These are phyloP conservation scores for Diaperis boleti DNA, from an alignment of 2,888 invertebrate species.

Conservation along the genomic window DNA sequence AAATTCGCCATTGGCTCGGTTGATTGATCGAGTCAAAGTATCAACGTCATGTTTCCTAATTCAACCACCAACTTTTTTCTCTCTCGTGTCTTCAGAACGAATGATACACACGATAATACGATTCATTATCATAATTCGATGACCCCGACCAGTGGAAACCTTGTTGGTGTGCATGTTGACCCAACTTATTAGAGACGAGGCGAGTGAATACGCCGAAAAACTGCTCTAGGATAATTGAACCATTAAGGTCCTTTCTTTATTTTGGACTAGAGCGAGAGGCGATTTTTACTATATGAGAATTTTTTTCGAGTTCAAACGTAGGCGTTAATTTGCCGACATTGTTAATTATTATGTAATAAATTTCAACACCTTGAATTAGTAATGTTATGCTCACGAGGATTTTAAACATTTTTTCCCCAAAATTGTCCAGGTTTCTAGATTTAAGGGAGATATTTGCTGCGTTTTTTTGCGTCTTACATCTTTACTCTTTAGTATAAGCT, in stretches of 20 bases:
- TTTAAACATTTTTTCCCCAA: too few species aligned
- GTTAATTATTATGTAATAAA: too few species aligned
- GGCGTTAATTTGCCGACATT: too few species aligned
- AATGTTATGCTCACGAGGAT: too few species aligned
- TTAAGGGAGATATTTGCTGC: too few species aligned
- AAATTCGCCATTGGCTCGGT: conserved; percentile 18
- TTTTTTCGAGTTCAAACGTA: too few species aligned
- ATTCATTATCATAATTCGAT: conserved; percentile 45
- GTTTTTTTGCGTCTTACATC: too few species aligned
- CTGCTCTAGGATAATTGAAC: neutral
- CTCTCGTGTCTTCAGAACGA: conserved; percentile 20
- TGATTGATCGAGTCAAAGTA: conserved; percentile 1
- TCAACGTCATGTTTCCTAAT: conserved; percentile 24
- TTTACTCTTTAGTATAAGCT: too few species aligned
- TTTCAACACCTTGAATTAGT: too few species aligned
- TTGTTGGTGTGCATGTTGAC: conserved; percentile 41
- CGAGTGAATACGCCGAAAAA: conserved; percentile 28
- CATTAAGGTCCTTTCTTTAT: conserved; percentile 9
- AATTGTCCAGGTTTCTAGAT: too few species aligned
- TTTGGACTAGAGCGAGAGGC: too few species aligned
- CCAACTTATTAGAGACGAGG: conserved; percentile 33
- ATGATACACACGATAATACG: conserved; percentile 35
- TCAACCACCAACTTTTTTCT: conserved; percentile 18
- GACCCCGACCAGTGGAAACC: conserved; percentile 42
- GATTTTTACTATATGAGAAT: too few species aligned